phyloP scores from a whole-genome alignment of 2,797 vertebrate species.

The Jordanella pulchra region DNA sequence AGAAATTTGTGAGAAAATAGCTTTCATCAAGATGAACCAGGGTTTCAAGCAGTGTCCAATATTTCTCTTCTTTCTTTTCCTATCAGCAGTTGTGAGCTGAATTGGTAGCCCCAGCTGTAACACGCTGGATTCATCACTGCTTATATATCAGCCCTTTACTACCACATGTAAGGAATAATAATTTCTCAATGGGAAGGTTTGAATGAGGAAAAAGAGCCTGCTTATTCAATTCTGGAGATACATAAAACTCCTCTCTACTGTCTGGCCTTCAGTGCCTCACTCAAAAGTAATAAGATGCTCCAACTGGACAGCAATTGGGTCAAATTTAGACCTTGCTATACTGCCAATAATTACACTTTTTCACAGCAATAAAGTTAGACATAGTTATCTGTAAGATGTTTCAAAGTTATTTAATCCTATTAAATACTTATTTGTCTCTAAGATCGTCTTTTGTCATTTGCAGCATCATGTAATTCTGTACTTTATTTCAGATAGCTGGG shows the following conservation, averaged over 20 bases:
- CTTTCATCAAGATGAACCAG: slow-evolving; percentile 64
- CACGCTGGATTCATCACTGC: slow-evolving; percentile 75
- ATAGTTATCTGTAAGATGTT: slow-evolving; percentile 51
- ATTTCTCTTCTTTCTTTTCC: slow-evolving; percentile 56
- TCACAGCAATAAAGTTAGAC: slow-evolving; percentile 29
- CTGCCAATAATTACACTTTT: slow-evolving; percentile 35
- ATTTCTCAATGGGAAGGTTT: slow-evolving; percentile 70
- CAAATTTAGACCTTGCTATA: slow-evolving; percentile 31
- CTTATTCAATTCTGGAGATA: slow-evolving; percentile 65
- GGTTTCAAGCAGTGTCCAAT: slow-evolving; percentile 67
- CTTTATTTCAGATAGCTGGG: slow-evolving; percentile 65
- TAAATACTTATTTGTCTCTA: slow-evolving; percentile 53
- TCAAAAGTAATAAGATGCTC: slow-evolving; percentile 40
- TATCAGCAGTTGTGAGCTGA: slow-evolving; percentile 56
- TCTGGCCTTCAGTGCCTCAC: slow-evolving; percentile 31
- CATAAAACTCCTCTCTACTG: slow-evolving; percentile 62
- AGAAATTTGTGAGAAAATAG: slow-evolving; percentile 64
- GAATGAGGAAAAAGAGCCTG: slow-evolving; percentile 73
- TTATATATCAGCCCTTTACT: slow-evolving; percentile 75
- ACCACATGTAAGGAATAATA: slow-evolving; percentile 74
- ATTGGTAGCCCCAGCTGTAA: slow-evolving; percentile 71
- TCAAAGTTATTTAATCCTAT: slow-evolving; percentile 54
- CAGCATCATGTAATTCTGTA: slow-evolving; percentile 65
- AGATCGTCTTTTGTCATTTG: slow-evolving; percentile 66
- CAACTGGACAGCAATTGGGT: slow-evolving; percentile 36